These are phyloP conservation scores for Temnothorax unifasciatus DNA, from an alignment of 2,888 invertebrate species.

Conservation along the genomic window DNA sequence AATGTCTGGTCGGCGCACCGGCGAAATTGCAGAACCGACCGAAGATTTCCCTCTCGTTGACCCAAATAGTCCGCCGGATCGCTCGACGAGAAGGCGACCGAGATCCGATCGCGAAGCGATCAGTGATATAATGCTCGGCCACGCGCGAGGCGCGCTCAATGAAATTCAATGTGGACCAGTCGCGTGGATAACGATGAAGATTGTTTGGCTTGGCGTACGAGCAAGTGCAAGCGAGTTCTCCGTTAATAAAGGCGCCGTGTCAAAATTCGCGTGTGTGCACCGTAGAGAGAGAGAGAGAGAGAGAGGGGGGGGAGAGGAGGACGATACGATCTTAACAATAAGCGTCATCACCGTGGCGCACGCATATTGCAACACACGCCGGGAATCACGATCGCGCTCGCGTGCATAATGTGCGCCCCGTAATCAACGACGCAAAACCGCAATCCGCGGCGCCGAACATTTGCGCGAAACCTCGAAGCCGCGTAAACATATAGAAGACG, in stretches of 20 bases:
- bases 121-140: conserved; percentile 35
- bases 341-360: conserved; percentile 36
- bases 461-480: not conserved
- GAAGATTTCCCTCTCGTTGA: conserved; percentile 72
- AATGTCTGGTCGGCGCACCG: conserved; percentile 45
- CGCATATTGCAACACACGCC: conserved; percentile 31
- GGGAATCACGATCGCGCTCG: conserved; percentile 37
- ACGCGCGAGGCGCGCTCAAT: conserved; percentile 19
- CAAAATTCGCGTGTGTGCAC: conserved; percentile 14
- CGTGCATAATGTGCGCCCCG: conserved; percentile 43
- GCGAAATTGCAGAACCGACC: conserved; percentile 64
- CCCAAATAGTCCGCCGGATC: conserved; percentile 69
- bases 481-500: not conserved
- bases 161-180: conserved; percentile 7
- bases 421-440: conserved; percentile 45
- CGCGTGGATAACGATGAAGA: conserved; percentile 8
- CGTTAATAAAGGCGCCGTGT: conserved; percentile 19
- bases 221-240: not conserved
- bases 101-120: conserved; percentile 52
- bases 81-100: conserved; percentile 62
- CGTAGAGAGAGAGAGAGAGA: no score
- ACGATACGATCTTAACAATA: conserved; percentile 46
- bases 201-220: conserved; percentile 3
- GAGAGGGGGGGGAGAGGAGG: no score
- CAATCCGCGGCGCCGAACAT: conserved; percentile 28